Percentiles rank a stretch among this genome's conserved stretches.
Evolutionary conservation across 2,797 vertebrate species (phyloP).

Genomic region (Rhinatrema bivittatum): DNA sequence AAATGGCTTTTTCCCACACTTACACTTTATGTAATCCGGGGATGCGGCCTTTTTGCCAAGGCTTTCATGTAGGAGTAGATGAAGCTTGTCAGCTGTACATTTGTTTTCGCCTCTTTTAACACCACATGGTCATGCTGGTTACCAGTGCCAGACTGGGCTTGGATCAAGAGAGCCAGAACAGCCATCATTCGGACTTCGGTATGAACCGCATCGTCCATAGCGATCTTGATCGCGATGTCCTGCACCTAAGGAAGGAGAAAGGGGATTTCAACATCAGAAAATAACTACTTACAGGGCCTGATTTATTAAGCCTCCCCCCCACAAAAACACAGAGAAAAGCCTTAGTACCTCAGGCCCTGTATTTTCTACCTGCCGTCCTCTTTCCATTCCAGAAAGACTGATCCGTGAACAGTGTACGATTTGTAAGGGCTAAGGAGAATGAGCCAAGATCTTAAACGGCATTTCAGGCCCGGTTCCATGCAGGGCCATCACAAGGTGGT

Average conservation of each 20-base stretch:
- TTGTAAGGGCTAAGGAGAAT: too few relatives aligned
- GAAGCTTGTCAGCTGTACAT: conserved; percentile 68
- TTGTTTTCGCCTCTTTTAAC: conserved; percentile 46
- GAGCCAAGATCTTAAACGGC: too few relatives aligned
- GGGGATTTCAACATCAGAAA: too few relatives aligned
- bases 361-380: too few relatives aligned
- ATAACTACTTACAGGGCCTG: too few relatives aligned
- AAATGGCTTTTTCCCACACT: conserved; percentile 44
- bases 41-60: conserved; percentile 53
- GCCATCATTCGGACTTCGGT: conserved; percentile 65
- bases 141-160: conserved; percentile 65
- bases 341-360: too few relatives aligned
- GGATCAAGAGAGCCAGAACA: conserved; percentile 61
- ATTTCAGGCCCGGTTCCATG: too few relatives aligned
- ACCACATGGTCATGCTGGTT: conserved; percentile 54
- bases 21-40: conserved; percentile 66
- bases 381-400: too few relatives aligned
- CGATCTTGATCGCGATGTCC: conserved; percentile 58
- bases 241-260: conserved; percentile 59
- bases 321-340: too few relatives aligned
- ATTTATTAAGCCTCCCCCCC: too few relatives aligned
- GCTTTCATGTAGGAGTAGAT: conserved; percentile 63
- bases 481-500: too few relatives aligned
- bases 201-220: conserved; percentile 48
- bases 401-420: too few relatives aligned